Percentiles rank a stretch among this genome's conserved stretches.
phyloP scores from a whole-genome alignment of 2,888 invertebrate genomes.

The Oithona nana region DNA sequence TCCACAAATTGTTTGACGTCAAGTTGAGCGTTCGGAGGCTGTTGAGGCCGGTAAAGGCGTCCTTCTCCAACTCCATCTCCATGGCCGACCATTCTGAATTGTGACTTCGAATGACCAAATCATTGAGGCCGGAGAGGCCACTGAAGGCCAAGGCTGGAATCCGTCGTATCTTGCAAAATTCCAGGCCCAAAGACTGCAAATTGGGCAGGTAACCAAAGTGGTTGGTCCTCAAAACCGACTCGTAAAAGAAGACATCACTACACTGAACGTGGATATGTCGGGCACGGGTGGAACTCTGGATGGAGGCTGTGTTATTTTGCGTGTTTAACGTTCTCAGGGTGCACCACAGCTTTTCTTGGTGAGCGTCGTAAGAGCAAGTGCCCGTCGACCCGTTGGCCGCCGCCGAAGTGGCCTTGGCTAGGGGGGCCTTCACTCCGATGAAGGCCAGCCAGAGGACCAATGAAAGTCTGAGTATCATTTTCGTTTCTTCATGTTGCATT shows the following conservation, averaged over 20 bases:
- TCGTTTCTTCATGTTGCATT: neutral
- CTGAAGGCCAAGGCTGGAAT: conserved; percentile 49
- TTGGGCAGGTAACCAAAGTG: conserved; percentile 36
- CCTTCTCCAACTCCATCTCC: conserved; percentile 51
- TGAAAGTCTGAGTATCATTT: neutral
- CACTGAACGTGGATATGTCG: conserved; percentile 19
- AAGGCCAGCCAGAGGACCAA: too few species aligned
- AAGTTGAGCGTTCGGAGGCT: conserved; percentile 60
- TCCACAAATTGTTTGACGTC: conserved; percentile 61
- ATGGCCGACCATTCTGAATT: conserved; percentile 61
- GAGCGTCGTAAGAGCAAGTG: neutral
- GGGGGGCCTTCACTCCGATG: too few species aligned
- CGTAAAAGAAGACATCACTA: conserved; percentile 20
- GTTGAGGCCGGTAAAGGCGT: conserved; percentile 52
- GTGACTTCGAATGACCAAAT: conserved; percentile 47
- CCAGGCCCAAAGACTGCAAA: conserved; percentile 46
- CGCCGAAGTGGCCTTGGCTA: neutral
- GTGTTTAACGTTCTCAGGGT: conserved; percentile 1
- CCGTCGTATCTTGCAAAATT: conserved; percentile 56
- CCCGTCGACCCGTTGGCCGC: neutral
- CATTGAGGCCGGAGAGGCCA: conserved; percentile 43
- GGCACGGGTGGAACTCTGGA: neutral
- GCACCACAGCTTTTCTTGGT: neutral
- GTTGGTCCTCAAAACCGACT: conserved; percentile 19
- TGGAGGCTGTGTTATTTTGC: neutral